Evolutionary conservation across 2,797 vertebrate genomes (phyloP).

Genomic region (Diglossa cyanea): DNA sequence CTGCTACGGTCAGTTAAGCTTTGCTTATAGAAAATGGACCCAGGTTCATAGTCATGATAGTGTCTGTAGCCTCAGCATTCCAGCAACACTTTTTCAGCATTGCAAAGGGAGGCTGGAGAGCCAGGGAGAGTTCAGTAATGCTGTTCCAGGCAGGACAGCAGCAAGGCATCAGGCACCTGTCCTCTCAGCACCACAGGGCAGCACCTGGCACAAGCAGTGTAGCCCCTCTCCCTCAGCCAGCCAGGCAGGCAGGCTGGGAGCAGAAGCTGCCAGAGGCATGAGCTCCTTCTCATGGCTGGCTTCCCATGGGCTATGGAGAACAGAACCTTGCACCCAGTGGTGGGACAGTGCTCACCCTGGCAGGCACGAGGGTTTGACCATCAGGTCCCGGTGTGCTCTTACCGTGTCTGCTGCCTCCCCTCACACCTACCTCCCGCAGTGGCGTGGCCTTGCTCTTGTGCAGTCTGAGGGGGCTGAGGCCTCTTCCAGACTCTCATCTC

Average conservation of each 20-base stretch:
- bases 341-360: rapidly evolving
- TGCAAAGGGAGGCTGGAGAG: neutral
- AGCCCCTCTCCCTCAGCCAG: neutral
- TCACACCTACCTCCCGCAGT: rapidly evolving
- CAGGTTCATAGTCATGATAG: rapidly evolving
- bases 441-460: rapidly evolving
- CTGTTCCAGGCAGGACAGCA: neutral
- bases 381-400: rapidly evolving
- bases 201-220: rapidly evolving
- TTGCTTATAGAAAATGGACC: neutral
- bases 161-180: neutral
- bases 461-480: neutral
- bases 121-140: neutral
- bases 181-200: neutral
- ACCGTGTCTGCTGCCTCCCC: neutral
- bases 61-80: neutral
- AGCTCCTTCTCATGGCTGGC: neutral
- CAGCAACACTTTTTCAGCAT: neutral
- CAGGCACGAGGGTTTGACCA: rapidly evolving
- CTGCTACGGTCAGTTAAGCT: neutral
- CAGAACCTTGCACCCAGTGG: rapidly evolving
- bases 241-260: neutral
- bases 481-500: neutral
- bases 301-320: rapidly evolving
- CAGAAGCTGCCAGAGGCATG: rapidly evolving